Evolutionary conservation across 2,113 vertebrate genomes (phyloP).

Genomic region (Gobius niger): DNA sequence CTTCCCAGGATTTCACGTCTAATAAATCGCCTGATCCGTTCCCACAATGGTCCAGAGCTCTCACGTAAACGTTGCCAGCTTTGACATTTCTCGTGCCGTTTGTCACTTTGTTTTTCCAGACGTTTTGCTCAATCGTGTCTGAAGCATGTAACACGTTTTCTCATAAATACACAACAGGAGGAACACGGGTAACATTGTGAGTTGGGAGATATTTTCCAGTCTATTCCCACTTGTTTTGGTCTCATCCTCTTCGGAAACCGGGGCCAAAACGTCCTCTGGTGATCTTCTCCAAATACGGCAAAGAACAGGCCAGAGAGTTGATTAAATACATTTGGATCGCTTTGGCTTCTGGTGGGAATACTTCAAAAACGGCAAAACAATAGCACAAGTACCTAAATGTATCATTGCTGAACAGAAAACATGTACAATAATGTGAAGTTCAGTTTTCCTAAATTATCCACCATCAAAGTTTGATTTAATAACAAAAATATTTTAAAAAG

Average conservation of each 20-base stretch:
- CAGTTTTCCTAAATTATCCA: no score
- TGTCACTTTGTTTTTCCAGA: constrained; percentile 14
- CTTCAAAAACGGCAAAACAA: no score
- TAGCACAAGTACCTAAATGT: no score
- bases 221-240: constrained; percentile 27
- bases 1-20: neutral
- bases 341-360: no score
- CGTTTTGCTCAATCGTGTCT: neutral
- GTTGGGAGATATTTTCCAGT: constrained; percentile 40
- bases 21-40: neutral
- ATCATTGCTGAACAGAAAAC: no score
- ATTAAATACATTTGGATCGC: neutral
- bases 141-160: constrained; percentile 8
- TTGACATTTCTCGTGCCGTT: neutral
- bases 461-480: no score
- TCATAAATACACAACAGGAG: neutral
- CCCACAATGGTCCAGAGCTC: neutral
- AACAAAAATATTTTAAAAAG: no score
- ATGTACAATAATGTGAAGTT: no score
- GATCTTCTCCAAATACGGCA: neutral
- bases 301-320: neutral
- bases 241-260: constrained; percentile 51
- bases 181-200: constrained; percentile 33
- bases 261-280: constrained; percentile 2
- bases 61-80: neutral